These are phyloP conservation scores for Stenodera caucasica DNA, from an alignment of 2,888 invertebrate species.

Conservation along the genomic window DNA sequence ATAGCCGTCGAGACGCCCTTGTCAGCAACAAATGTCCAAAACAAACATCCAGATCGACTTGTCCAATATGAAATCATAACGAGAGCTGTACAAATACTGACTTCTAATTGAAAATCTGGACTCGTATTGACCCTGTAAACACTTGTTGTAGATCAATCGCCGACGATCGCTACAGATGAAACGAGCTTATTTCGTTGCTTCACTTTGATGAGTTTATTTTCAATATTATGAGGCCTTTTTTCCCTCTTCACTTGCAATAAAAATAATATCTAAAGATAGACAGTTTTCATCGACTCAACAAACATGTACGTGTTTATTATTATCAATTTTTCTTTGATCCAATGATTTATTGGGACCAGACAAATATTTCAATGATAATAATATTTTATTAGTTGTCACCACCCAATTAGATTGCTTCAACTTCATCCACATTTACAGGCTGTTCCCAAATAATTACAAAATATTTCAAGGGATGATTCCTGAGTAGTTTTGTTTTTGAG, in stretches of 20 bases:
- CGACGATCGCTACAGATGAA: conserved; percentile 45
- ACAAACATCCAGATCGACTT: conserved; percentile 45
- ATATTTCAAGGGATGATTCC: no score
- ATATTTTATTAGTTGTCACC: background rate
- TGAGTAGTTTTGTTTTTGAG: no score
- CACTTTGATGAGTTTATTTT: conserved; percentile 52
- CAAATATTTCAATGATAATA: background rate
- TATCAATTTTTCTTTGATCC: conserved; percentile 2
- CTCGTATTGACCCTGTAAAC: conserved; percentile 56
- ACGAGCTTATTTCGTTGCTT: conserved; percentile 46
- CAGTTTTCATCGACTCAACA: conserved; percentile 4
- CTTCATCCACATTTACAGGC: no score
- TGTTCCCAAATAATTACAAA: no score
- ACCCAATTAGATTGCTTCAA: background rate
- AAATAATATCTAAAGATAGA: conserved; percentile 4
- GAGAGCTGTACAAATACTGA: conserved; percentile 55
- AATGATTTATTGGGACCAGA: background rate
- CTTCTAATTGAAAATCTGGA: conserved; percentile 57
- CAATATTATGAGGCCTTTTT: conserved; percentile 36
- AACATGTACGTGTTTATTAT: conserved; percentile 5
- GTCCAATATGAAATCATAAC: conserved; percentile 57
- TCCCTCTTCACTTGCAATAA: conserved; percentile 1
- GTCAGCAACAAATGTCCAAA: conserved; percentile 30
- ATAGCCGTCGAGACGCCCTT: conserved; percentile 26
- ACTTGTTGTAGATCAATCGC: conserved; percentile 55